Evolutionary conservation across 2,113 vertebrate species (phyloP), one percentile per base, ranked within the genome.

Genomic region (Gorsachius goisagi): DNA sequence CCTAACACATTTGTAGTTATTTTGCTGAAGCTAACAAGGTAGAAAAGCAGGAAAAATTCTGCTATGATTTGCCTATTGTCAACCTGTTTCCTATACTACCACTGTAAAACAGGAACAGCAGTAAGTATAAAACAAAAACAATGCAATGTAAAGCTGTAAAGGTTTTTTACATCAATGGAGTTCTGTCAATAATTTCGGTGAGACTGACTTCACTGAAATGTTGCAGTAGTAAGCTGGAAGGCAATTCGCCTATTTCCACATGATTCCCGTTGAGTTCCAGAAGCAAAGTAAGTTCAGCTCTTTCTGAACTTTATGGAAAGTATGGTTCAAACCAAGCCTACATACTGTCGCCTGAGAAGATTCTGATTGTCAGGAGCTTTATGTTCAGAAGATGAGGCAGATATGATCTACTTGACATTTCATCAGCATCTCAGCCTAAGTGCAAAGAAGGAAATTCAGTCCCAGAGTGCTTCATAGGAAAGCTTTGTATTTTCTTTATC

Each of bases 341-440:
- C 14, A 22, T 15, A 28, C 5, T 14, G 67, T 23, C 1, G 0
- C 45, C 64, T 19, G 21, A 92, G 59, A 86, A 55, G 74, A 69
- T 59, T 87, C 37, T 6, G 0, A 41, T 55, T 94, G 71, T 63
- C 67, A 80, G 74, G 55, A 83, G 28, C 59, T 91, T 93, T 80
- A 27, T 32, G 66, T 82, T 89, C 39, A 75, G 77, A 53, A 86
- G 24, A 73, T 66, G 45, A 96, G 58, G 21, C 69, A 92, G 72
- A 55, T 75, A 77, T 33, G 27, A 69, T 64, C 88, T 74, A 30
- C 26, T 62, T 89, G 91, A 88, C 85, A 96, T 88, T 96, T 92
- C 64, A 52, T 80, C 67, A 75, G 30, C 35, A 85, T 85, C 78
- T 83, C 83, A 87, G 41, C 18, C 49, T 50, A 49, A 33, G 28